Evolutionary conservation across 2,797 vertebrate species (phyloP), one percentile per base, ranked within the genome.

Genomic region (Mormyrus proboscirostris): DNA sequence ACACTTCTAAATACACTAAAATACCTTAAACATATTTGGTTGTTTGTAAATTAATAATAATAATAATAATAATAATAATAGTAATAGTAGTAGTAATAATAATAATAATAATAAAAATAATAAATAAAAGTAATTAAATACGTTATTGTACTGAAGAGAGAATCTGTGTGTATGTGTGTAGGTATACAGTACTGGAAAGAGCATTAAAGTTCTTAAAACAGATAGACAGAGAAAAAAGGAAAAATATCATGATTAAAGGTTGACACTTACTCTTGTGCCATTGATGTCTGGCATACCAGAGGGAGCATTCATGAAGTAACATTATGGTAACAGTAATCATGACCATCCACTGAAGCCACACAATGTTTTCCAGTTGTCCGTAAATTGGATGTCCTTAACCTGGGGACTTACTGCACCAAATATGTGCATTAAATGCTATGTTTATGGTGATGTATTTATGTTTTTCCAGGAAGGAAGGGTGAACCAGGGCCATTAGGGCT

Each of bases 401-500:
- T 16, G 65, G 29, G 29, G 29, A 38, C 29, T 38, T 6, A 16
- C 10, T 2, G 14, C 44, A 41, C 38, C 6, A 33, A 79, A 19
- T 19, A 16, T 2, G 6, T 47, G 16, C 73, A 79, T 19, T 79
- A 47, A 79, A 9, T 44, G 73, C 29, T 38, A 6, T 38, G 29
- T 73, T 73, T 76, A 5, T 82, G 76, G 76, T 8, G 19, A 47
- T 82, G 76, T 47, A 8, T 22, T 44, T 47, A 79, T 79, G 33
- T 47, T 82, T 47, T 38, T 82, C 41, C 19, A 82, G 76, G 76
- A 82, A 82, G 76, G 16, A 44, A 87, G 29, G 86, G 86, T 33
- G 55, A 41, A 41, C 53, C 16, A 87, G 86, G 86, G 4, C 14
- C 33, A 7, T 90, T 93, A 0, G 95, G 95, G 0, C 2, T n/a